These are phyloP conservation scores for Drosophila funebris DNA, from an alignment of 1,140 invertebrate genomes.

Conservation along the genomic window DNA sequence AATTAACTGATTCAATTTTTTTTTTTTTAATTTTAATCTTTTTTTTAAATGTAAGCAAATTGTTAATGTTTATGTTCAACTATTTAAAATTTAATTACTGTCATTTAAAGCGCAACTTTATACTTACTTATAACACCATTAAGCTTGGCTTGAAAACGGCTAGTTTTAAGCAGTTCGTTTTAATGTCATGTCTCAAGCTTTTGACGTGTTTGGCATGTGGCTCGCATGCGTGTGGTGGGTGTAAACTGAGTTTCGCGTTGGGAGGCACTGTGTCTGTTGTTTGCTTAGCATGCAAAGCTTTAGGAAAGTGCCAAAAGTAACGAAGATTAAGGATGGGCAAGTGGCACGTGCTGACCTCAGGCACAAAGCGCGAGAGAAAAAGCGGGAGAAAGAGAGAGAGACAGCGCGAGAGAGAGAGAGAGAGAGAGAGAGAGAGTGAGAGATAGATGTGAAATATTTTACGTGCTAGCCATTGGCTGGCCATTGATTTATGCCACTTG, in stretches of 20 bases:
- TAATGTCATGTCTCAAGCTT: slow-evolving; percentile 42
- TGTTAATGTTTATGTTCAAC: too few species aligned
- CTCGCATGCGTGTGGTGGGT: slow-evolving; percentile 2
- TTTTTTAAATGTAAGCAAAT: too few species aligned
- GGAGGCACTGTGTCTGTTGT: slow-evolving; percentile 35
- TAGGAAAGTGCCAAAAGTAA: slow-evolving; percentile 76
- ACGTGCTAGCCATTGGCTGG: slow-evolving; percentile 72
- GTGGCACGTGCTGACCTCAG: slow-evolving; percentile 75
- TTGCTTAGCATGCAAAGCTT: slow-evolving; percentile 77
- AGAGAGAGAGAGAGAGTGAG: not conserved
- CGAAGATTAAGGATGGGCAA: slow-evolving; percentile 78
- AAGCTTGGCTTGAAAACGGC: slow-evolving; percentile 11
- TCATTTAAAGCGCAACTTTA: too few species aligned
- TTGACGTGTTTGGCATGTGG: slow-evolving; percentile 65
- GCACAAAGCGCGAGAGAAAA: not conserved
- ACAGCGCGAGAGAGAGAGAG: not conserved
- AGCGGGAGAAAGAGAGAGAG: not conserved
- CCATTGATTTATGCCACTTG: slow-evolving; percentile 80
- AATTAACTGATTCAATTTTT: too few species aligned
- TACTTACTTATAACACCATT: not conserved
- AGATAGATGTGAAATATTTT: slow-evolving; percentile 71
- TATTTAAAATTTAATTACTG: too few species aligned
- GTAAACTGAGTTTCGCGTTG: not conserved
- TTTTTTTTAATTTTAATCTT: too few species aligned
- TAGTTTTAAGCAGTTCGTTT: slow-evolving; percentile 1